Evolutionary conservation across 1,140 invertebrate species (phyloP).

Genomic region (Zaprionus davidi): DNA sequence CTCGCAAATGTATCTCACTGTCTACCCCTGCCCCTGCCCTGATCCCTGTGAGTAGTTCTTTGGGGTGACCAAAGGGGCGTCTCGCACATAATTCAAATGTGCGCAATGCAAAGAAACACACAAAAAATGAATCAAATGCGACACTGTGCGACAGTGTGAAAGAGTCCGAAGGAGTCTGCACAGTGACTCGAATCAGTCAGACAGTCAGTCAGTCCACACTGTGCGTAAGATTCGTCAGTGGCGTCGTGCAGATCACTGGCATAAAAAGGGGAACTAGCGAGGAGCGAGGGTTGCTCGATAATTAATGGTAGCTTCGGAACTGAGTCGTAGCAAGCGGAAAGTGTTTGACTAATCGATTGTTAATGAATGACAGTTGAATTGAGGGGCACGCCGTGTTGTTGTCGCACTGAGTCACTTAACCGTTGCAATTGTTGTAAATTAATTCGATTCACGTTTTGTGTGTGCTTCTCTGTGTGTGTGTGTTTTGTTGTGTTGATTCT

Average conservation of each 20-base stretch:
- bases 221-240: neutral
- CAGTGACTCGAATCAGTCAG: slow-evolving; percentile 40
- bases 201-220: neutral
- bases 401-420: slow-evolving; percentile 66
- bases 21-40: slow-evolving; percentile 6
- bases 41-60: slow-evolving; percentile 9
- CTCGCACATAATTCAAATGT: slow-evolving; percentile 43
- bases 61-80: slow-evolving; percentile 35
- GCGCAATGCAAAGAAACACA: slow-evolving; percentile 18
- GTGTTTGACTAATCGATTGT: slow-evolving; percentile 81
- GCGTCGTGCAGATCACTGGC: slow-evolving; percentile 3
- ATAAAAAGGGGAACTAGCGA: neutral
- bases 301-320: slow-evolving; percentile 63
- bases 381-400: slow-evolving; percentile 16
- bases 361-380: slow-evolving; percentile 79
- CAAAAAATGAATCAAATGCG: slow-evolving; percentile 17
- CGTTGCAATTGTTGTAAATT: slow-evolving; percentile 73
- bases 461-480: neutral
- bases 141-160: slow-evolving; percentile 27
- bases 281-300: slow-evolving; percentile 44
- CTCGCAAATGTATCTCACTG: slow-evolving; percentile 30
- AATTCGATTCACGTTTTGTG: slow-evolving; percentile 72
- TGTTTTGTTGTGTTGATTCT: neutral
- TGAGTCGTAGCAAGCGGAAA: slow-evolving; percentile 57
- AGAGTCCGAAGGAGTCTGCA: neutral